These are phyloP conservation scores for Penelope pileata DNA, from an alignment of 2,113 vertebrate species.

Conservation along the genomic window DNA sequence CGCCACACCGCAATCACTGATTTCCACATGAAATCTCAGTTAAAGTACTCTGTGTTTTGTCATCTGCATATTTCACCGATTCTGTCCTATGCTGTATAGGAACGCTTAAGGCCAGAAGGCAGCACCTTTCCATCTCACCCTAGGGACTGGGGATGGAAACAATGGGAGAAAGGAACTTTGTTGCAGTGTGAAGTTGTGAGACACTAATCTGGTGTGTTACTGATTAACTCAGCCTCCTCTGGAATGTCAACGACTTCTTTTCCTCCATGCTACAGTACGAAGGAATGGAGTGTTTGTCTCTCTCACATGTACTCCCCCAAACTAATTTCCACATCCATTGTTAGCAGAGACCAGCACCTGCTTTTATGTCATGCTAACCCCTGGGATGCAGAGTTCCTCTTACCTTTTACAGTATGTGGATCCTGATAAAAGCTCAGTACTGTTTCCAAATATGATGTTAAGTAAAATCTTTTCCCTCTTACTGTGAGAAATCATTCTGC, in stretches of 20 bases:
- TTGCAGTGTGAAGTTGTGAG: background rate
- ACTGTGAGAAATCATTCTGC: background rate
- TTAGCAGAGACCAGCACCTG: constrained; percentile 11
- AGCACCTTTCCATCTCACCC: background rate
- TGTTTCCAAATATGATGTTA: background rate
- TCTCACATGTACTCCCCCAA: background rate
- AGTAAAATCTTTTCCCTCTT: background rate
- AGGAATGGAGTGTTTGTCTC: constrained; percentile 30
- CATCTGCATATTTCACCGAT: fast-evolving
- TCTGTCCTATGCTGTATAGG: fast-evolving
- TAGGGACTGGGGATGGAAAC: background rate
- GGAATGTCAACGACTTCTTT: constrained; percentile 53
- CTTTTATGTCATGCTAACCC: background rate
- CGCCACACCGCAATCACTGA: fast-evolving
- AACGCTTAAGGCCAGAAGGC: background rate
- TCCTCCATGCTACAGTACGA: background rate
- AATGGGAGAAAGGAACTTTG: background rate
- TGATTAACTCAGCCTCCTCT: constrained; percentile 58
- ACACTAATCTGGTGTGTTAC: constrained; percentile 62
- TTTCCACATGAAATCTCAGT: background rate
- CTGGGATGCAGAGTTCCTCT: background rate
- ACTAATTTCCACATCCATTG: background rate
- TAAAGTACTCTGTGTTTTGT: background rate
- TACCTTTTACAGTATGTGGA: background rate
- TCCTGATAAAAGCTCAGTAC: background rate